Evolutionary conservation across 2,888 invertebrate species (phyloP), one percentile per base, ranked within the genome.

Genomic region (Euspilapteryx auroguttella): DNA sequence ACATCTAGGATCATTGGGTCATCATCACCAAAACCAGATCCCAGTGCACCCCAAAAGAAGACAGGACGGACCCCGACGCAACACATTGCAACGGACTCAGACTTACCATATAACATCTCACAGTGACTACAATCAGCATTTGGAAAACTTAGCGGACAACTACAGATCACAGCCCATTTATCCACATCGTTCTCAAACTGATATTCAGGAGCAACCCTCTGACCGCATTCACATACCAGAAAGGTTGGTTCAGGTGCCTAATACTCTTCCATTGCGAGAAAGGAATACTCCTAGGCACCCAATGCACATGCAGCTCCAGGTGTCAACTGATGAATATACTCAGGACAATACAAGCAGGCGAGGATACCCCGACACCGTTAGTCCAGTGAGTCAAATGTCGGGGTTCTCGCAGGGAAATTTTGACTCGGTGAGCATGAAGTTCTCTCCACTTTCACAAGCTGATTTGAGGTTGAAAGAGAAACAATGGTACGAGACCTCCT

Each of bases 401-500:
- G 61, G 63, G 2, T 71, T 62, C 34, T 65, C 66, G 3, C 52
- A 55, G 32, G 42, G 49, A 3, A 65, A 61, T 37, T 69, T 66
- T 44, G 75, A 73, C 34, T 65, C 69, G 3, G 55, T 63, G 4
- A 59, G 64, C 32, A 58, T 66, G 55, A 69, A 68, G 35, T 69
- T 59, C 37, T 73, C 75, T 4, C 71, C 73, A 24, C 44, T 64
- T 2, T 69, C 66, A 27, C 69, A 68, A 35, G 38, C 45, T 11
- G 75, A 77, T 30, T 49, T 54, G 37, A 73, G 59, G 49, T 45
- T 57, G 5, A 75, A 76, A 48, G 82, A 83, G 43, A 84, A 83
- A 39, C 82, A 83, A 38, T 85, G 85, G 85, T 83, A 83, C 46
- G 85, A 85, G 49, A 84, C 84, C 1, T 82, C 83, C 3, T 49